Evolutionary conservation across 1,140 invertebrate species (phyloP).

Genomic region (Solenopsis invicta): DNA sequence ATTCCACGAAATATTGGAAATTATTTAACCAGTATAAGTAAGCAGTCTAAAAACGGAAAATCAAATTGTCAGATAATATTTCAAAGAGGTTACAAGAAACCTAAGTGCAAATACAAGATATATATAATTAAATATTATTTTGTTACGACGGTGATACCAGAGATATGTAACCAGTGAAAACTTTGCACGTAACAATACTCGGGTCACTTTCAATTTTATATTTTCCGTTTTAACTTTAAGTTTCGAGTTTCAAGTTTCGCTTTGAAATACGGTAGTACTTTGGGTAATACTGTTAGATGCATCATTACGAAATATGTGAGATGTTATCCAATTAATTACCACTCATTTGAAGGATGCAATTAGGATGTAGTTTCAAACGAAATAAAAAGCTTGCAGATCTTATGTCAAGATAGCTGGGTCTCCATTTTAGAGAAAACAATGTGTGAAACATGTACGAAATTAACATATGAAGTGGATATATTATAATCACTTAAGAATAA

Average conservation of each 20-base stretch:
- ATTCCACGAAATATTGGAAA: neutral
- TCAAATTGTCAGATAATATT: neutral
- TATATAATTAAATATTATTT: too few species aligned
- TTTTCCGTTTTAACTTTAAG: constrained; percentile 2
- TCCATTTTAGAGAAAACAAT: constrained; percentile 4
- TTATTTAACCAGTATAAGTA: neutral
- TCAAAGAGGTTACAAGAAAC: neutral
- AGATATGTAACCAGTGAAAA: neutral
- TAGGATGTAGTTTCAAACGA: neutral
- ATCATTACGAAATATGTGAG: constrained; percentile 2
- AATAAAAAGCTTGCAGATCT: constrained; percentile 6
- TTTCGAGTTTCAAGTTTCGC: neutral
- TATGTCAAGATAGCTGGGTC: neutral
- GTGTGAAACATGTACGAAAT: neutral
- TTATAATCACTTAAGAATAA: neutral
- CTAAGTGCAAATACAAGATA: too few species aligned
- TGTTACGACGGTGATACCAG: too few species aligned
- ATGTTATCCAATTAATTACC: constrained; percentile 28
- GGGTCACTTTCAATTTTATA: neutral
- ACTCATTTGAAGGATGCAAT: neutral
- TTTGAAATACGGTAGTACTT: neutral
- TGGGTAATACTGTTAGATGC: neutral
- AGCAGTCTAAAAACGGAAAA: neutral
- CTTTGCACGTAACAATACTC: neutral
- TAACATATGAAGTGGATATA: neutral